Percentiles rank a stretch among this genome's conserved stretches.
Evolutionary conservation across 2,113 vertebrate genomes (phyloP).

Genomic region (Scortum barcoo): DNA sequence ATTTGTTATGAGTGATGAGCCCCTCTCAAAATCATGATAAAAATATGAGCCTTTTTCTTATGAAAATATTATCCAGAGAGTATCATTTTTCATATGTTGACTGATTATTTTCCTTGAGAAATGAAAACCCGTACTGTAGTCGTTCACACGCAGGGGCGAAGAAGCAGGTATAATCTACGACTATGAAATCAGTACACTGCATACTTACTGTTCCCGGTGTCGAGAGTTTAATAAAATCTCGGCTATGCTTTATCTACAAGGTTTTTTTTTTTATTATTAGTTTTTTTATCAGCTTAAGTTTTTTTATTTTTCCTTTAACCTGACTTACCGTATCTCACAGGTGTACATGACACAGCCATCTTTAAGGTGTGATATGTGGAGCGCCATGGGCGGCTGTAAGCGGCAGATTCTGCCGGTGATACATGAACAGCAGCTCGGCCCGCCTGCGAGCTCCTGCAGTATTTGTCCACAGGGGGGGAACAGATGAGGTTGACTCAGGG

Average conservation of each 20-base stretch:
- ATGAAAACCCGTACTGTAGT: slow-evolving; percentile 29
- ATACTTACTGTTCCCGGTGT: slow-evolving; percentile 51
- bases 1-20: slow-evolving; percentile 26
- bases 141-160: background rate
- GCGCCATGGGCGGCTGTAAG: slow-evolving; percentile 23
- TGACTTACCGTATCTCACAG: slow-evolving; percentile 29
- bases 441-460: slow-evolving; percentile 39
- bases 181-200: slow-evolving; percentile 38
- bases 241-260: slow-evolving; percentile 21
- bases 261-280: slow-evolving; percentile 27
- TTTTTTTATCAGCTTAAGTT: slow-evolving; percentile 34
- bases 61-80: slow-evolving; percentile 51
- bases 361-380: slow-evolving; percentile 33
- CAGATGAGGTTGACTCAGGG: slow-evolving; percentile 70
- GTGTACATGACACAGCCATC: slow-evolving; percentile 32
- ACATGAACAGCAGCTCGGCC: slow-evolving; percentile 52
- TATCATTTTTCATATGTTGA: slow-evolving; percentile 58
- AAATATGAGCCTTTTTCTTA: slow-evolving; percentile 47
- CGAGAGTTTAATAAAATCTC: slow-evolving; percentile 48
- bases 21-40: slow-evolving; percentile 19
- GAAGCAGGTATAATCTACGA: slow-evolving; percentile 39
- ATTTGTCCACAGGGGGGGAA: slow-evolving; percentile 49
- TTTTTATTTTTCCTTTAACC: slow-evolving; percentile 4
- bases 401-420: slow-evolving; percentile 57
- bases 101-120: slow-evolving; percentile 64